Base-by-base conservation (phyloP, 2,888 invertebrate genomes). In the Scaptomyza parva region DNA sequence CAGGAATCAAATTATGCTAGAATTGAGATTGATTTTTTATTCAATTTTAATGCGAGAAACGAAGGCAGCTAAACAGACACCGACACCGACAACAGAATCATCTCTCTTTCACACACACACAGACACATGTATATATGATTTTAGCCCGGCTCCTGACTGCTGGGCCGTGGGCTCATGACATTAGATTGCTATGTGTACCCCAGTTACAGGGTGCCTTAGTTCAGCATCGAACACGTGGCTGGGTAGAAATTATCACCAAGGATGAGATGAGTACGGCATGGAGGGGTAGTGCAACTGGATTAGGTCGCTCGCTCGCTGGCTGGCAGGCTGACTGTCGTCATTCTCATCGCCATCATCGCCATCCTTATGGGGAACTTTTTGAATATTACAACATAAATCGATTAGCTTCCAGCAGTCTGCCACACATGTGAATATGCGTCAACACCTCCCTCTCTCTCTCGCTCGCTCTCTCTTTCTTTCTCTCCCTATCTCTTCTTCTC, bases 11-110 rank as follows among this genome's bases (percentile, higher is more conserved):
- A 89, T 89, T 89, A 89, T 90, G 86, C 79, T 88, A 88, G 88
- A 89, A 89, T 89, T 89, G 90, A 89, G 90, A 89, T 89, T 89
- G 89, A 90, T 89, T 89, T 89, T 89, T 90, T 90, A 90, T 89
- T 89, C 90, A 89, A 89, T 89, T 89, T 89, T 90, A 89, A 90
- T 90, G 85, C 88, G 85, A 88, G 87, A 88, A 88, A 88, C 84
- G 88, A 76, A 88, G 83, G 88, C 83, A 86, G 80, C 83, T 88
- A 88, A 88, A 88, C 84, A 88, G 76, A 80, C 86, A 70, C 63
- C 72, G 65, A 54, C 60, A 60, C 41, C 61, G 44, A 53, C 54
- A 60, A 59, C 71, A 72, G 45, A 66, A 54, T 53, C 54, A 60
- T 40, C 59, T 59, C 58, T 11, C 30, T 14, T 40, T 24, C 40